Evolutionary conservation across 2,113 vertebrate genomes (phyloP).

Genomic region (Macrotis lagotis): DNA sequence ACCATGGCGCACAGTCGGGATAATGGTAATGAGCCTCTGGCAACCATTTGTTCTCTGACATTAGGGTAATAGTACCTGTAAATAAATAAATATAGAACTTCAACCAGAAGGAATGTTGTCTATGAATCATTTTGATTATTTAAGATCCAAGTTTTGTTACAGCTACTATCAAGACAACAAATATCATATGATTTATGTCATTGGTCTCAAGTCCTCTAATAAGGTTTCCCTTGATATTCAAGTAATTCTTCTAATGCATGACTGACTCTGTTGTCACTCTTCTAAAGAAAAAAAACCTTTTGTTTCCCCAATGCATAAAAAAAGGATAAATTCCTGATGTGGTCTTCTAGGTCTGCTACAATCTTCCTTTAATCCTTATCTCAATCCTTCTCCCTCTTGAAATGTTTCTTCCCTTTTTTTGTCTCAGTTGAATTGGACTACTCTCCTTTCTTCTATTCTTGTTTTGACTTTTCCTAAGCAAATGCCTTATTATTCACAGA

Average conservation of each 20-base stretch:
- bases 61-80: constrained; percentile 98
- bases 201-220: background rate
- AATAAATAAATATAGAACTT: constrained; percentile 46
- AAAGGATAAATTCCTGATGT: background rate
- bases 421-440: background rate
- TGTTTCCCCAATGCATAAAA: background rate
- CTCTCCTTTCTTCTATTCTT: background rate
- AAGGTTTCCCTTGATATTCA: background rate
- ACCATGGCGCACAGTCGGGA: constrained; percentile 95
- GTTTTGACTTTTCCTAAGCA: background rate
- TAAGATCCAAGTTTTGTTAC: background rate
- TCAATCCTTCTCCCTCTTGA: background rate
- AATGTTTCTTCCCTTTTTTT: background rate
- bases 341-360: background rate
- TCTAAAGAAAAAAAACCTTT: background rate
- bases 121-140: constrained; percentile 19
- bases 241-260: background rate
- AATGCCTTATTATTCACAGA: background rate
- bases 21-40: constrained; percentile 90
- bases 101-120: background rate
- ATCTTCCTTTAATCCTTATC: background rate
- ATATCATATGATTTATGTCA: background rate
- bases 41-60: constrained; percentile 95
- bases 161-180: background rate
- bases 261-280: background rate